Evolutionary conservation across 2,113 vertebrate species (phyloP).

Genomic region (Petrocephalus microphthalmus): DNA sequence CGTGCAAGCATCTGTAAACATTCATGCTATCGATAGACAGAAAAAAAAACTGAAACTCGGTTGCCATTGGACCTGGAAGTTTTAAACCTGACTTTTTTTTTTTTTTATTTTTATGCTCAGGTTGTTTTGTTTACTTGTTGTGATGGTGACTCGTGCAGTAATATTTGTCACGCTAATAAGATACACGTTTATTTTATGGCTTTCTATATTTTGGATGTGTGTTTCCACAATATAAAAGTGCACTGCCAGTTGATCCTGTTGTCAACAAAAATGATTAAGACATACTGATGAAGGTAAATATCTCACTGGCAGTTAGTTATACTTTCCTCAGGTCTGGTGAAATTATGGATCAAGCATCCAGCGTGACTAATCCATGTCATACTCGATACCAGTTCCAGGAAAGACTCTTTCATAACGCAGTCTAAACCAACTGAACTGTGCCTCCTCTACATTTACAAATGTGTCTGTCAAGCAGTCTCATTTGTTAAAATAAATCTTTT

Average conservation of each 20-base stretch:
- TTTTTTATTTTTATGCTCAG: conserved; percentile 3
- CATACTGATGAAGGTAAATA: background rate
- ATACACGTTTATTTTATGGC: background rate
- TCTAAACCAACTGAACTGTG: background rate
- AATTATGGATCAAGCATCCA: conserved; percentile 6
- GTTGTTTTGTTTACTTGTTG: background rate
- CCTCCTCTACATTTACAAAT: background rate
- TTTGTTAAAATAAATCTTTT: conserved; percentile 16
- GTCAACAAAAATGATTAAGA: background rate
- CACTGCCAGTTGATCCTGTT: background rate
- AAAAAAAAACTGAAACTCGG: background rate
- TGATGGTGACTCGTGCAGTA: background rate
- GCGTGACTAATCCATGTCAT: conserved; percentile 7
- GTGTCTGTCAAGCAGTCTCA: background rate
- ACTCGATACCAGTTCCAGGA: background rate
- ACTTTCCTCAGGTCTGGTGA: background rate
- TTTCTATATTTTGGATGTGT: background rate
- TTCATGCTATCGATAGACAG: background rate
- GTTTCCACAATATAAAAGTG: background rate
- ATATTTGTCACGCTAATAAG: background rate
- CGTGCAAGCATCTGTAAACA: no score
- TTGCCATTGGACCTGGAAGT: background rate
- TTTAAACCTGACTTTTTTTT: background rate
- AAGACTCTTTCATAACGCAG: background rate
- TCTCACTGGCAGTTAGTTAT: background rate